Conservation (phyloP, 2,888 invertebrate genomes). For the Melieria crassipennis region DNA sequence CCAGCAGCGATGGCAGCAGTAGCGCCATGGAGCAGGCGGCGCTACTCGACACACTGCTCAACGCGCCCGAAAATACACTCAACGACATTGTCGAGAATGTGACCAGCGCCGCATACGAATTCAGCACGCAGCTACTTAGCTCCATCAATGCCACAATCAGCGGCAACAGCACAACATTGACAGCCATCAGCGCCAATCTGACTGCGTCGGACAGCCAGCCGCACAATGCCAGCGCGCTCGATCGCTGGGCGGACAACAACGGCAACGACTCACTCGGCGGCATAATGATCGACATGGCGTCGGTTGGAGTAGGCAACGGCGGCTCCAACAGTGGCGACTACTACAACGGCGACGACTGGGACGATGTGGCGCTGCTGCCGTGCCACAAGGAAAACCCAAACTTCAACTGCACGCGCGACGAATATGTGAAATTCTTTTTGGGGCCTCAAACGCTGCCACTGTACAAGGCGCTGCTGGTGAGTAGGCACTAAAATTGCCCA, state of each 20-base stretch:
- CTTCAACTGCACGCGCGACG: constrained; percentile 72
- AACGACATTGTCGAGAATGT: constrained; percentile 22
- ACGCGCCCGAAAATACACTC: constrained; percentile 11
- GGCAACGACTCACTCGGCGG: not conserved
- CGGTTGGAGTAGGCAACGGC: not conserved
- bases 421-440: constrained; percentile 70
- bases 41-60: not conserved
- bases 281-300: not conserved
- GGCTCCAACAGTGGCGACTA: not conserved
- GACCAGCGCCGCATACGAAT: constrained; percentile 18
- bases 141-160: not conserved
- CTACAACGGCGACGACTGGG: constrained; percentile 24
- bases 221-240: not conserved
- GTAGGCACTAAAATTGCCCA: constrained; percentile 36
- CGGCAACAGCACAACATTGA: constrained; percentile 5
- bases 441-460: constrained; percentile 74
- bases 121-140: constrained; percentile 20
- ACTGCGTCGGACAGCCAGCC: not conserved
- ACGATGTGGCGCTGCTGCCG: constrained; percentile 39
- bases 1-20: not conserved
- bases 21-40: no score
- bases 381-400: constrained; percentile 67
- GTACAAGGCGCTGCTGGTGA: constrained; percentile 67
- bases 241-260: not conserved
- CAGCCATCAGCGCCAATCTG: not conserved